A percentile compares a stretch with the other conserved stretches of the same genome.
Evolutionary conservation across 2,888 invertebrate genomes (phyloP).

Genomic region (Sylvicola cinctus): DNA sequence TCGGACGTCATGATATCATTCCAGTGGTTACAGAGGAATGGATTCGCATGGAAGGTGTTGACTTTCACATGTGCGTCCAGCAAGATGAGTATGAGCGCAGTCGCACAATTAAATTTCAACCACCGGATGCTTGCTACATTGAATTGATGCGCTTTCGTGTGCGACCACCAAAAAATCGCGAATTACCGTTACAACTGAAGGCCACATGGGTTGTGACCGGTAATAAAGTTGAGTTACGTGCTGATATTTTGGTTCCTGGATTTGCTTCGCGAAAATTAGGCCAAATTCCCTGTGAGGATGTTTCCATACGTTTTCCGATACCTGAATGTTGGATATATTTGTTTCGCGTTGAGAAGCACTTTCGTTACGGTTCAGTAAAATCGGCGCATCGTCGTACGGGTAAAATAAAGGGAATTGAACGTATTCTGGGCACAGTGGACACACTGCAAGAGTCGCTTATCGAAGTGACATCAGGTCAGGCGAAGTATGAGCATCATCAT

Average conservation of each 20-base stretch:
- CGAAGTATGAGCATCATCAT: slow-evolving; percentile 98
- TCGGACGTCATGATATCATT: slow-evolving; percentile 96
- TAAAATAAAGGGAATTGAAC: slow-evolving; percentile 81
- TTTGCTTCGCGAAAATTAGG: slow-evolving; percentile 90
- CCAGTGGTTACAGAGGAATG: slow-evolving; percentile 98
- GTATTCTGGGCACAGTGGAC: slow-evolving; percentile 80
- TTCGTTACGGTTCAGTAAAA: slow-evolving; percentile 91
- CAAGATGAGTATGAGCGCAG: slow-evolving; percentile 72
- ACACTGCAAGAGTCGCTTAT: slow-evolving; percentile 78
- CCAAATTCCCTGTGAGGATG: slow-evolving; percentile 94
- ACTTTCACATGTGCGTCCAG: slow-evolving; percentile 88
- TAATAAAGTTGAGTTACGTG: slow-evolving; percentile 79
- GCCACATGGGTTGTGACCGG: slow-evolving; percentile 75
- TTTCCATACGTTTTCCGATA: slow-evolving; percentile 87
- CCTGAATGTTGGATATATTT: slow-evolving; percentile 99
- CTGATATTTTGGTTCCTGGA: slow-evolving; percentile 90
- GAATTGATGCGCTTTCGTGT: slow-evolving; percentile 92
- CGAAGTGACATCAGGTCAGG: slow-evolving; percentile 89
- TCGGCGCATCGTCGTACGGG: slow-evolving; percentile 75
- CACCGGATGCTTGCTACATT: slow-evolving; percentile 94
- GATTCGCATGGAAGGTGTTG: slow-evolving; percentile 86
- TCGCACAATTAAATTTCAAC: slow-evolving; percentile 80
- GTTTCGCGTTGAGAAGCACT: slow-evolving; percentile 95
- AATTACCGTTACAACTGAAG: slow-evolving; percentile 88
- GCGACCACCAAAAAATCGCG: slow-evolving; percentile 84